Base-by-base conservation (phyloP, 2,797 vertebrate species). In the Centropyge bicolor region DNA sequence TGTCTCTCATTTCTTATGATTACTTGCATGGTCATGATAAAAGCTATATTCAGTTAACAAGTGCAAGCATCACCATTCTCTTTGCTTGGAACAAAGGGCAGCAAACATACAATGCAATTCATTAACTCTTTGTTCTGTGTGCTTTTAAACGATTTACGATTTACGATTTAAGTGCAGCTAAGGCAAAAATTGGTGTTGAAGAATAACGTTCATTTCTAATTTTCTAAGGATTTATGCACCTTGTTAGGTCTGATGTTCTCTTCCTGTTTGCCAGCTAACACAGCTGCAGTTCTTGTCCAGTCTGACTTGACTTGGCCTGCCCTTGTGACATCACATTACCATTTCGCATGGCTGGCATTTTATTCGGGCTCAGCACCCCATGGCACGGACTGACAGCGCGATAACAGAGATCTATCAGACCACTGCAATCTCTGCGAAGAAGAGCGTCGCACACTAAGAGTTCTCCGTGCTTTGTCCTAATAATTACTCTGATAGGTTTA, bases 291-390 rank as follows among this genome's bases (percentile, higher is more conserved):
- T 60, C 45, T 70, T 0, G 10, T 52, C 52, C 31, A 69, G 45
- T 10, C 83, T 74, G 73, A 85, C 72, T 54, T 67, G 79, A 88
- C 71, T 86, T 77, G 62, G 61, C 83, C 64, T 82, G 75, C 19
- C 70, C 68, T 55, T 9, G n/a, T 78, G 72, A 91, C 85, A 76
- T 82, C 66, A 82, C 75, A 91, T 89, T 87, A 85, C 56, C 82
- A 89, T 91, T 90, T 80, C 88, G 85, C 90, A 80, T n/a, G 52
- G 81, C 74, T 81, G 75, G 83, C 85, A 56, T 74, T 91, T 89
- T 69, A 70, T 78, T 57, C 12, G 2, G 66, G 43, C 43, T 57
- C 61, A 70, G 40, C 51, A 75, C 45, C 75, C 24, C 31, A 48
- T 74, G 54, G 70, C 61, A 76, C 36, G 6, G 45, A 72, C 70